Percentiles rank a stretch among this genome's conserved stretches.
Conservation (phyloP, 2,797 vertebrate genomes). For the Lemur catta region DNA sequence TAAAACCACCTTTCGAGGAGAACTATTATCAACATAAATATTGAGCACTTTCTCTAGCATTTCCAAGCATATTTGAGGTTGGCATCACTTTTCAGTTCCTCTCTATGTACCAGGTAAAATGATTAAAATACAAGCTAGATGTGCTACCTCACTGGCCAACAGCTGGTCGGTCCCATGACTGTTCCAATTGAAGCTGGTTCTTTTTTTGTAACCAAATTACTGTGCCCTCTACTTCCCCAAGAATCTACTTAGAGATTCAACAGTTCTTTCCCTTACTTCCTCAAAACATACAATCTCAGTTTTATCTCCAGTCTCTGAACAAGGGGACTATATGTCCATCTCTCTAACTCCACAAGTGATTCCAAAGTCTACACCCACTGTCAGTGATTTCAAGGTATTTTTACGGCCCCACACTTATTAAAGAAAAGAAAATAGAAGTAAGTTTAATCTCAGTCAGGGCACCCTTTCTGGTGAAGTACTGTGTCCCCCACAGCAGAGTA, state of each 20-base stretch:
- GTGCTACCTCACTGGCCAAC: background rate
- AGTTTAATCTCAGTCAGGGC: background rate
- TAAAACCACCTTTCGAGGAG: background rate
- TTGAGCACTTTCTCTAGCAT: background rate
- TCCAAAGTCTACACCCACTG: background rate
- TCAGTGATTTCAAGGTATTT: background rate
- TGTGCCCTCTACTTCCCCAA: background rate
- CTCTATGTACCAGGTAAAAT: background rate
- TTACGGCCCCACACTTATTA: background rate
- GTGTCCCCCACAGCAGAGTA: background rate
- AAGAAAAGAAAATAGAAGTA: background rate
- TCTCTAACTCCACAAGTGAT: background rate
- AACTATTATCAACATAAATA: background rate
- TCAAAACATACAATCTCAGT: background rate
- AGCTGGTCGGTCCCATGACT: background rate
- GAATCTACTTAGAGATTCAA: background rate
- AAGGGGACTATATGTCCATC: background rate
- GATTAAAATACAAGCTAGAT: background rate
- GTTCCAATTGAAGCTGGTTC: background rate
- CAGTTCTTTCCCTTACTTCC: background rate
- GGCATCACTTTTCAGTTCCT: conserved; percentile 4
- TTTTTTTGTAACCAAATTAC: background rate
- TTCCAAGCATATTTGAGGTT: background rate
- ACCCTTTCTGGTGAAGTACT: background rate
- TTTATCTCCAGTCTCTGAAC: background rate